Conservation (phyloP, 2,888 invertebrate genomes). For the Microctonus hyperodae region DNA sequence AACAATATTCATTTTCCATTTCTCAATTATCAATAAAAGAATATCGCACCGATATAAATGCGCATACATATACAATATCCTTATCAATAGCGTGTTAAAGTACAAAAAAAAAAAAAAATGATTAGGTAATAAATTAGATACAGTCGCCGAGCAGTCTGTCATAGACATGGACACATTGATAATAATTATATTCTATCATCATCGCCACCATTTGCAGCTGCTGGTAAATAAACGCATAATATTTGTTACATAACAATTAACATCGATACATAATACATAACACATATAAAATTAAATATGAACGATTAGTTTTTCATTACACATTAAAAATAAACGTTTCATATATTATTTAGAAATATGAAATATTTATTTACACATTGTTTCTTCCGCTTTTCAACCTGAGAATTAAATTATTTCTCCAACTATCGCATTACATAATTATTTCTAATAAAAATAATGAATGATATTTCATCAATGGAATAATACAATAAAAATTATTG, state of each 20-base stretch:
- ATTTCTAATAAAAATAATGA: no score
- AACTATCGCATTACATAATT: not conserved
- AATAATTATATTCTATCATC: not conserved
- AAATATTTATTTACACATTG: not conserved
- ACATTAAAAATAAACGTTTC: not conserved
- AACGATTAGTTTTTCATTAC: not conserved
- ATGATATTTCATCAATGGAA: not conserved
- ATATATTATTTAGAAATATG: not conserved
- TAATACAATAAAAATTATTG: not conserved
- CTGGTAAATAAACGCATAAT: not conserved
- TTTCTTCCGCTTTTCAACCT: not conserved
- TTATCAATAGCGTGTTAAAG: not conserved
- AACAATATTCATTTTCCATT: not conserved
- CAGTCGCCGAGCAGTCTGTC: conserved; percentile 24
- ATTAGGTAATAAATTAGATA: conserved; percentile 13
- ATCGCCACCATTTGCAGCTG: conserved; percentile 13
- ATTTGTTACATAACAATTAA: conserved; percentile 18
- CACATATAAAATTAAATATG: not conserved
- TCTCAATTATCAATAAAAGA: not conserved
- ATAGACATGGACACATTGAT: conserved; percentile 1
- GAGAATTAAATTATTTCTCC: not conserved
- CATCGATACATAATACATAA: not conserved
- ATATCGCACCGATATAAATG: not conserved
- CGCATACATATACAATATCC: not conserved
- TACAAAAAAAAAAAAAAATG: not conserved